Evolutionary conservation across 92 coral and sea anemone genomes (phyloP), one percentile per base, ranked within the genome.

Genomic region (Porites cylindrica): DNA sequence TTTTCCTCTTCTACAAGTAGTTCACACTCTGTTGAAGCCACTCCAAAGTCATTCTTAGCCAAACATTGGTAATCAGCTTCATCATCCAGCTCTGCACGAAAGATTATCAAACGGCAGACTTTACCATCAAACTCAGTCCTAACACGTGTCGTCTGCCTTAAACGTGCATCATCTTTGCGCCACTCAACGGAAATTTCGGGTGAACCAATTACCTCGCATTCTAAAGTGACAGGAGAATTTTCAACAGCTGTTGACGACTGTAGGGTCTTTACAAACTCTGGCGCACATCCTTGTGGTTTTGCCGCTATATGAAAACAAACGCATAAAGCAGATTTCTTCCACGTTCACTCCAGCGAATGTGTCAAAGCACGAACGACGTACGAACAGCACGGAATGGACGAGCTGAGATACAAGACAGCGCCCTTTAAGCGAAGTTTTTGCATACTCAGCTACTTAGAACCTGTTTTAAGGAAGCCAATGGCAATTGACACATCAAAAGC

Each of bases 61-160:
- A 96, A 86, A 59, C 96, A 88, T 78, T 94, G 94, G 75, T 94
- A 96, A 61, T 94, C 94, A n/a, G 95, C 99, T 68, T 96, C 99
- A 23, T 96, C 99, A 54, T 94, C 98, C 18, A 92, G 47, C 80
- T 88, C 92, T 10, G 76, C 76, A 13, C 89, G 77, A 23, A 74
- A 79, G 53, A 94, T 86, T 29, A 66, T 92, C 70, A 94, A 87
- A 21, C 86, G 85, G 66, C 97, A 91, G 70, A 58, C 81, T 23
- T 84, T 88, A 8, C 91, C 90, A 84, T 87, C 85, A 75, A 89
- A 94, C 59, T 85, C 86, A 10, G 82, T 66, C 21, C 61, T 75
- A 75, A 96, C 85, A 19, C 98, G 91, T 61, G 92, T 80, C 38
- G 62, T 84, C 79, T 75, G 85, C 74, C 86, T 85, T 56, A 96